Evolutionary conservation across 2,797 vertebrate species (phyloP), one percentile per base, ranked within the genome.

Genomic region (Rhadinocentrus ornatus): DNA sequence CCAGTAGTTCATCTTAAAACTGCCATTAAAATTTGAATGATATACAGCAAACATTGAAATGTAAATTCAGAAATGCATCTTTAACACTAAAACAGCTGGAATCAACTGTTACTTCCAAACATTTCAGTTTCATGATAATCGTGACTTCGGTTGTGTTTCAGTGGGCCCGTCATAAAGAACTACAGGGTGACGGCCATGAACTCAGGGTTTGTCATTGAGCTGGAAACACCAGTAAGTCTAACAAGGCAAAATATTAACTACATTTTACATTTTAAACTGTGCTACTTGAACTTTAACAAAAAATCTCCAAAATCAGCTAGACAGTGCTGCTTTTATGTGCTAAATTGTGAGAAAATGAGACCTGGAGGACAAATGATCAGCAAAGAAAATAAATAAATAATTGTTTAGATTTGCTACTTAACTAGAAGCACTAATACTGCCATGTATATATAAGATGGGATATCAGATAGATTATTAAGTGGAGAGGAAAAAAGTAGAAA

Each of bases 171-270:
- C 35, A 58, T 70, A 32, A 94, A 76, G 74, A 89, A 93, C 86
- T 94, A 73, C 86, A 92, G 84, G 73, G 72, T 94, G 67, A 72
- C 80, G 41, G 27, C 72, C 31, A 73, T 59, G 31, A 63, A 67
- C 0, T 3, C 65, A 3, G 82, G 86, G 6, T 93, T 89, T 53
- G 35, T 90, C 72, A 93, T 94, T 41, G 81, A 92, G 37, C 83
- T 94, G 60, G 80, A 92, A 0, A 73, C 3, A 26, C n/a, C 91
- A 31, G 93, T 93, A 69, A 82, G 90, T 88, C 44, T 13, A 35
- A 29, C 52, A 26, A 27, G 26, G 6, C 52, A 26, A 20, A 46
- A 46, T 46, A 12, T 29, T n/a, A n/a, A n/a, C n/a, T n/a, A n/a
- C n/a, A n/a, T n/a, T n/a, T n/a, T n/a, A 31, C 31, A 3, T 32